Base-by-base conservation (phyloP, 1,140 invertebrate genomes). In the Anastrepha obliqua region DNA sequence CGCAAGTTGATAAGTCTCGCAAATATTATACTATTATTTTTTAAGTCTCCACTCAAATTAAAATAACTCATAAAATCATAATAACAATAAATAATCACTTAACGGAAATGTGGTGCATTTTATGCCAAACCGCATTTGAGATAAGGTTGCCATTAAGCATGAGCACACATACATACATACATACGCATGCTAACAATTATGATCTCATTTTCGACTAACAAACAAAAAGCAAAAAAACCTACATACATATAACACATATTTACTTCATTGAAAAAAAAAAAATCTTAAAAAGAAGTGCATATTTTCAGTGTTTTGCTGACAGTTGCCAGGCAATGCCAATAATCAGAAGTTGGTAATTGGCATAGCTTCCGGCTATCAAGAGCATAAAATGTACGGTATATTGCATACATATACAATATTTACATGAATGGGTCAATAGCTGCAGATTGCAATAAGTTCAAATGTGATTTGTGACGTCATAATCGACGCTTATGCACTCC, bases 401-500 rank as follows among this genome's bases (percentile, higher is more conserved):
- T n/a, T n/a, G n/a, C n/a, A n/a, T n/a, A n/a, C n/a, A n/a, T n/a
- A n/a, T n/a, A n/a, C n/a, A n/a, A n/a, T n/a, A n/a, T 29, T 29
- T 29, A 29, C 29, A 6, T 11, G 8, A 9, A 67, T 42, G 29
- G 3, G 42, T 6, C 2, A 15, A 44, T 47, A 74, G 15, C 15
- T 7, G 67, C 67, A 47, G 15, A 74, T 74, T 4, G n/a, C 15
- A 47, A 65, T 29, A 70, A 29, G 29, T 8, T 47, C 17, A 62
- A 13, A 17, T 74, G 29, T 13, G 11, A 42, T 74, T 44, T 74
- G 42, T 74, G 67, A 74, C 67, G 67, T 74, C 67, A 74, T n/a
- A 39, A 47, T 7, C 17, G 39, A 5, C 44, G 67, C 67, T 47
- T 42, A 74, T 42, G 8, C 15, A 74, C 4, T 74, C 0, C 39